Evolutionary conservation across 2,888 invertebrate genomes (phyloP).

Genomic region (Monoplex corrugatus): DNA sequence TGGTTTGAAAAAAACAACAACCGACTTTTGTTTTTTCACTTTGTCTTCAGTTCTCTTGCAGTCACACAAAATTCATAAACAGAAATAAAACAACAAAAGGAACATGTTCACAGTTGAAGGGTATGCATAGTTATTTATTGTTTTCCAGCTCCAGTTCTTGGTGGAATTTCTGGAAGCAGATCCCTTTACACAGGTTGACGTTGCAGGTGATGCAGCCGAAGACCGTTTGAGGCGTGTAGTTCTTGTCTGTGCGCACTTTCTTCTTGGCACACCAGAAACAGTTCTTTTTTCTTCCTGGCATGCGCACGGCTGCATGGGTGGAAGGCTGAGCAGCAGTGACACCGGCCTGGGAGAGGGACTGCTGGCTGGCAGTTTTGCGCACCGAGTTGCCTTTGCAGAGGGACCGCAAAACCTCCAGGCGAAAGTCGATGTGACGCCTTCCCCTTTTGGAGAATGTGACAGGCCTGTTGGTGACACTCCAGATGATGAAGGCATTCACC

Average conservation of each 20-base stretch:
- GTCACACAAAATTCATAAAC: background rate
- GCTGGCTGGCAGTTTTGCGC: background rate
- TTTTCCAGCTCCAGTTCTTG: no score
- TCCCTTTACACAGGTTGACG: background rate
- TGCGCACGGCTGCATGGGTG: background rate
- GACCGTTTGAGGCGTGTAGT: background rate
- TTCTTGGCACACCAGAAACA: background rate
- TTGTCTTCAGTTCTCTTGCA: no score
- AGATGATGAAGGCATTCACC: slow-evolving; percentile 29
- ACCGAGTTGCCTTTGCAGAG: background rate
- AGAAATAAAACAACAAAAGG: background rate
- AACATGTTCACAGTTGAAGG: background rate
- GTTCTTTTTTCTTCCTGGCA: background rate
- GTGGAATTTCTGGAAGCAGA: background rate
- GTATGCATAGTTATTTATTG: background rate
- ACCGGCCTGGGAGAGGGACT: background rate
- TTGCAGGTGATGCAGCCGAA: background rate
- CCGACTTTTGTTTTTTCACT: no score
- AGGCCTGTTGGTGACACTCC: slow-evolving; percentile 17
- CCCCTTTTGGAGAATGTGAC: background rate
- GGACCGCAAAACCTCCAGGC: background rate
- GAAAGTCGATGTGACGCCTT: background rate
- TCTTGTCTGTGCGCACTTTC: background rate
- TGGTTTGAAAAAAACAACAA: no score
- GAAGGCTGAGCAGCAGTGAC: background rate